Evolutionary conservation across 2,888 invertebrate species (phyloP), one percentile per base, ranked within the genome.

Genomic region (Chymomyza procnemis): DNA sequence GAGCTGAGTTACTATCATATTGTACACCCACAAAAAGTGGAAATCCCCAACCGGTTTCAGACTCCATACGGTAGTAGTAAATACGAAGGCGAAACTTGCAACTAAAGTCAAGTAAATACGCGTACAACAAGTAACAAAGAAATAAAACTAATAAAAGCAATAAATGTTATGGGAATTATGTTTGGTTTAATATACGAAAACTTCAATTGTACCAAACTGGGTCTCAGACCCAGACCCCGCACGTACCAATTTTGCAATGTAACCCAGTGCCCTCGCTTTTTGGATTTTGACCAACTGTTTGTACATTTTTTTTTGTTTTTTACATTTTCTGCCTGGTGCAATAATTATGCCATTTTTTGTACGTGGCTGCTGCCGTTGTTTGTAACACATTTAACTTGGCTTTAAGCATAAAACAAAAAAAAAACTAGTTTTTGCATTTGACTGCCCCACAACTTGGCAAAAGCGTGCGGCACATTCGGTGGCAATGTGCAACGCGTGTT

Each of bases 291-390:
- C 34, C 34, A 41, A 12, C 34, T 41, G 34, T 12, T 41, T 41
- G 34, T 12, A 41, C 4, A 41, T 12, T 41, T 12, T 12, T 12
- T 12, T 12, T 12, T 12, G 9, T 12, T 41, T 41, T 4, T 9
- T 41, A 3, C 6, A 30, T 4, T 4, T 6, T 30, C 30, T 30
- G 47, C 8, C 50, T 50, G 18, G 19, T n/a, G 50, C 19, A 50
- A 50, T n/a, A 50, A 50, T 50, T 50, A 50, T 50, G 50, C 50
- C 50, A 50, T 50, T 50, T 50, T 50, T 18, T 50, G 16, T 50
- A 41, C 9, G 34, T 41, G 34, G 12, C 12, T 41, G 12, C 12
- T 41, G 50, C 50, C 50, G 16, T 50, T 50, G 50, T 14, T n/a
- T 18, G 50, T n/a, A 26, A 26, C 26, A 26, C 26, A 26, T 26